Percentiles rank a stretch among this genome's conserved stretches.
These are phyloP conservation scores for Stenodema calcarata DNA, from an alignment of 2,888 invertebrate genomes.

Conservation along the genomic window DNA sequence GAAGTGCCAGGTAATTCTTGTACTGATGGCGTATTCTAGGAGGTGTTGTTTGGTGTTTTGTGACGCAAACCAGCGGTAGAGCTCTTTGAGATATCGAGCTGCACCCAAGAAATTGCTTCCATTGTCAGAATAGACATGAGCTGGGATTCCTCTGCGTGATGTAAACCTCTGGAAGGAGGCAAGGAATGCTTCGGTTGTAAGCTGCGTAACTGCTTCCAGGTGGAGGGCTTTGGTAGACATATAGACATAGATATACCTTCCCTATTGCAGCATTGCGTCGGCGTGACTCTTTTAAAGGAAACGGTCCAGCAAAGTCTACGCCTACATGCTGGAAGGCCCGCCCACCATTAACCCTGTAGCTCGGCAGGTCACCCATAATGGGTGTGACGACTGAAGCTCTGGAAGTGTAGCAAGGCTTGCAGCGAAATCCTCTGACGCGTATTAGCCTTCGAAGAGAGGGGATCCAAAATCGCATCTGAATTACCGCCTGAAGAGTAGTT, in stretches of 20 bases:
- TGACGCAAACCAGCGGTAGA: too few relatives aligned
- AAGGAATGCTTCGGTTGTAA: conserved; percentile 59
- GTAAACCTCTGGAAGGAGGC: conserved; percentile 58
- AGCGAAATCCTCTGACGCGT: conserved; percentile 20
- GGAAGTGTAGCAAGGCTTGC: not conserved
- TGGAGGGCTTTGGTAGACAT: too few relatives aligned
- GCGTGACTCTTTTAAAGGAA: conserved; percentile 40
- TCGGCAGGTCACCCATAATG: conserved; percentile 52
- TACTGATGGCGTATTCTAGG: conserved; percentile 55
- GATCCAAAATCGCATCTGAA: conserved; percentile 49
- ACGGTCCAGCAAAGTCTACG: conserved; percentile 54
- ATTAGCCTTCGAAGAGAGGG: conserved; percentile 14
- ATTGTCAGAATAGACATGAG: conserved; percentile 59
- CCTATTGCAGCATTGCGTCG: conserved; percentile 53
- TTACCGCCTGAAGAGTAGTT: not conserved
- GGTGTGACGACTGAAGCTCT: too few relatives aligned
- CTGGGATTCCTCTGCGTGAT: conserved; percentile 56
- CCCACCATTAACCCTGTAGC: conserved; percentile 49
- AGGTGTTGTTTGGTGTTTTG: conserved; percentile 20
- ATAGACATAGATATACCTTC: too few relatives aligned
- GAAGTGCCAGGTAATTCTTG: too few relatives aligned
- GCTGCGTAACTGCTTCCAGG: conserved; percentile 58
- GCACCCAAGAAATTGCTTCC: conserved; percentile 60
- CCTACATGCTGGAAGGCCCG: conserved; percentile 50
- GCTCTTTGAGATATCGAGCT: conserved; percentile 49